Conservation (phyloP, 1,140 invertebrate species). For the Drosophila arawakana region DNA sequence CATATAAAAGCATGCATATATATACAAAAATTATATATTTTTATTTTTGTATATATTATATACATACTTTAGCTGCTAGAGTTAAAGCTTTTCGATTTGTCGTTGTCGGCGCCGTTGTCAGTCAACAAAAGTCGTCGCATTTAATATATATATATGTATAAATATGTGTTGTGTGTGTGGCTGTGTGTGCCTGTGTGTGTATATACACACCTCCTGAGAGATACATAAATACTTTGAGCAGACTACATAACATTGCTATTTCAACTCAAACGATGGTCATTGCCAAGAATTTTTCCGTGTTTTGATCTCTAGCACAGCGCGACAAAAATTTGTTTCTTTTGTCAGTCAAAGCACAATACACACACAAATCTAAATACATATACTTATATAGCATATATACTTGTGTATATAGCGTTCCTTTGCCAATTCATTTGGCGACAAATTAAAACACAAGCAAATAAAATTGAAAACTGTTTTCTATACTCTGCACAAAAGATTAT, state of each 20-base stretch:
- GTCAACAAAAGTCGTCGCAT: slow-evolving; percentile 57
- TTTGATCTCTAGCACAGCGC: slow-evolving; percentile 73
- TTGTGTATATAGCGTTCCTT: slow-evolving; percentile 44
- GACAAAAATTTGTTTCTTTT: slow-evolving; percentile 64
- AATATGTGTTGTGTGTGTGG: slow-evolving; percentile 7
- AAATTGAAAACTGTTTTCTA: slow-evolving; percentile 32
- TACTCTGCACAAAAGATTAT: slow-evolving; percentile 1
- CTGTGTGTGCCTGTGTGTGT: slow-evolving; percentile 10
- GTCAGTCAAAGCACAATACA: slow-evolving; percentile 33
- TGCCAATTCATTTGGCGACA: slow-evolving; percentile 79
- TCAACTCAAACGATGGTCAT: slow-evolving; percentile 76
- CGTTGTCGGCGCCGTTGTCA: slow-evolving; percentile 72
- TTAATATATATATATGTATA: slow-evolving; percentile 25
- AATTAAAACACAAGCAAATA: slow-evolving; percentile 66
- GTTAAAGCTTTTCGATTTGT: slow-evolving; percentile 25
- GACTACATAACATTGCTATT: slow-evolving; percentile 74
- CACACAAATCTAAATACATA: slow-evolving; percentile 4
- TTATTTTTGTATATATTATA: neutral
- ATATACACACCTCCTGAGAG: slow-evolving; percentile 1
- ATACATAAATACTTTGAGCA: slow-evolving; percentile 20
- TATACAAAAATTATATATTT: neutral
- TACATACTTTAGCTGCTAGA: neutral
- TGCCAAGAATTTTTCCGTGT: slow-evolving; percentile 83
- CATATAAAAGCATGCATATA: neutral
- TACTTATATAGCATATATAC: slow-evolving; percentile 18